Base-by-base conservation (phyloP, 2,888 invertebrate species). In the Melipona beecheii region DNA sequence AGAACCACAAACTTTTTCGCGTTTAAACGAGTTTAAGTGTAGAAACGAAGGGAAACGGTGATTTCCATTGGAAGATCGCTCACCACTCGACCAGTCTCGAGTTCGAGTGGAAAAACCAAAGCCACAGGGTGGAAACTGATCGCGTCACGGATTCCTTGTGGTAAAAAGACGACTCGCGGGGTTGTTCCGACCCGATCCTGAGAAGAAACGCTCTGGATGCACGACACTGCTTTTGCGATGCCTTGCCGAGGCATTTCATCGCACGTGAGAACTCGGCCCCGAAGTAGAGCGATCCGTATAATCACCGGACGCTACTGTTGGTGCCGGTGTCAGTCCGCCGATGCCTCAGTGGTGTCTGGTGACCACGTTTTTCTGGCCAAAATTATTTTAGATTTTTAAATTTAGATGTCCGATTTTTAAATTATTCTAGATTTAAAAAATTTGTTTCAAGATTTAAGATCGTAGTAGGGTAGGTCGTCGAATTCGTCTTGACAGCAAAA, bases 231-330 rank as follows among this genome's bases (percentile, higher is more conserved):
- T 13, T 21, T n/a, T 17, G 13, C 49, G 24, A 11, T 11, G 52
- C 64, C 50, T 24, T 4, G 4, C 19, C 31, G n/a, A 84, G 62
- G 69, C 36, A 69, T 75, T 83, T 65, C 60, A 83, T 66, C 75
- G 83, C 72, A 78, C 75, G 83, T 71, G 84, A 75, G 83, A 84
- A 84, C 69, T 65, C 71, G 56, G n/a, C 65, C 19, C 65, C 62
- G 52, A 65, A 83, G 62, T 83, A 64, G 65, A 69, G 58, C 83
- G 43, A 24, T 66, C 27, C 15, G 15, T 75, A 56, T 66, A 66
- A 75, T 75, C 60, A 49, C 24, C 36, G 21, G n/a, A 56, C 75
- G 60, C 24, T 17, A n/a, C n/a, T n/a, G 0, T 56, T n/a, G 56
- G 56, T 56, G 56, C 56, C 13, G 13, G n/a, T n/a, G 56, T n/a